Evolutionary conservation across 2,888 invertebrate species (phyloP), one percentile per base, ranked within the genome.

Genomic region (Drosophila formosana): DNA sequence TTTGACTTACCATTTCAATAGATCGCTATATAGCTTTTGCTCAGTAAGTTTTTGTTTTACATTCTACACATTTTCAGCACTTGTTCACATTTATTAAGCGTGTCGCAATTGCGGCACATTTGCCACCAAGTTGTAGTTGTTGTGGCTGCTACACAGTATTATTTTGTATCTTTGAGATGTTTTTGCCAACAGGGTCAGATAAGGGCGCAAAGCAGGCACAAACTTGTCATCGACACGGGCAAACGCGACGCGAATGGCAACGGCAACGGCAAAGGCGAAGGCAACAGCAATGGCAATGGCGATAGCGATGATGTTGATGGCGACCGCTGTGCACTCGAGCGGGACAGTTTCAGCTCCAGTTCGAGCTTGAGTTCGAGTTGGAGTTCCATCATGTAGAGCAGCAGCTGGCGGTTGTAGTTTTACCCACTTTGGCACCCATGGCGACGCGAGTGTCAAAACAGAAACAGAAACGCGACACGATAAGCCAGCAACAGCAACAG

Each of bases 281-380:
- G 37, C 53, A 56, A 66, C 53, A 47, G 25, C 53, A 39, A 64
- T 37, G 41, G 7, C 34, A 18, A 18, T 18, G 18, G 18, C 18
- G 53, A 43, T 39, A 51, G 46, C 25, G 58, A 45, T 55, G 66
- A 11, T 23, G 41, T 13, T 18, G 11, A 57, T 70, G 72, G 60
- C 79, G 87, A 69, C 64, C 81, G 88, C 80, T 91, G 91, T 89
- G 91, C 88, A 91, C 89, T 91, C 90, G 91, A 90, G 91, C 91
- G 89, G 85, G 82, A 90, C 91, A 81, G 78, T 87, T 89, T 72
- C 89, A 82, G 80, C 85, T 89, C 73, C 86, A 85, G 77, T 84
- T 88, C 76, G 83, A 85, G 37, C 86, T 89, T 73, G 90, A 82
- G 80, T 86, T 89, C 73, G 85, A 85, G 77, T 84, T 88, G 75